Conservation (phyloP, 2,113 vertebrate species). For the Cygnus atratus region DNA sequence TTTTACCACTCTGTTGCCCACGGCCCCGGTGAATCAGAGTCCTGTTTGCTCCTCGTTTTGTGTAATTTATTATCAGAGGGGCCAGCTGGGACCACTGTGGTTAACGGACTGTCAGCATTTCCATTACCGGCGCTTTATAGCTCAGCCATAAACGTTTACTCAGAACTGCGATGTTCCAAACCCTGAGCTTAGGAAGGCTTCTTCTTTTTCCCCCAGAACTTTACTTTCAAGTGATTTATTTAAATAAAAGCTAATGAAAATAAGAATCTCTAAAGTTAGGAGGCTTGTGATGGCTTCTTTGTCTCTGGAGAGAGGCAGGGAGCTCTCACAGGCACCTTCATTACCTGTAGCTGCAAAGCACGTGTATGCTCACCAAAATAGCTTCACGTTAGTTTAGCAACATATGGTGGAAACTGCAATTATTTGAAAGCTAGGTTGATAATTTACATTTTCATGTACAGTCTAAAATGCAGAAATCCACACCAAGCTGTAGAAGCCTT, state of each 20-base stretch:
- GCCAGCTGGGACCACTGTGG: background rate
- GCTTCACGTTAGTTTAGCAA: background rate
- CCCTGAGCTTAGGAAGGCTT: background rate
- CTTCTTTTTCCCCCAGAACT: background rate
- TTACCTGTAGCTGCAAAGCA: background rate
- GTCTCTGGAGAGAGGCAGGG: background rate
- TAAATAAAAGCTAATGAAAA: constrained; percentile 30
- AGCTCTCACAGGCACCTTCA: background rate
- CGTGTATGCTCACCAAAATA: background rate
- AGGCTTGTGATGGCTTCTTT: background rate
- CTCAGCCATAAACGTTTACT: background rate
- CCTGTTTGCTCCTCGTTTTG: background rate
- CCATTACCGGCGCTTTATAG: background rate
- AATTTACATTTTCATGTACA: fast-evolving
- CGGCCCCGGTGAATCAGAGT: background rate
- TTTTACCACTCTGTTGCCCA: background rate
- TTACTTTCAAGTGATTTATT: background rate
- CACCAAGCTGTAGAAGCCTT: background rate
- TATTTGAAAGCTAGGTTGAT: background rate
- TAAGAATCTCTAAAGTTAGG: background rate
- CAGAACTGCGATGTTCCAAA: background rate
- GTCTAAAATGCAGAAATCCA: background rate
- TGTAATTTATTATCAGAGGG: background rate
- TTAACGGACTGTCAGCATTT: background rate
- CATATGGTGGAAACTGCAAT: background rate